Evolutionary conservation across 2,888 invertebrate species (phyloP).

Genomic region (Hyposoter dolosus): DNA sequence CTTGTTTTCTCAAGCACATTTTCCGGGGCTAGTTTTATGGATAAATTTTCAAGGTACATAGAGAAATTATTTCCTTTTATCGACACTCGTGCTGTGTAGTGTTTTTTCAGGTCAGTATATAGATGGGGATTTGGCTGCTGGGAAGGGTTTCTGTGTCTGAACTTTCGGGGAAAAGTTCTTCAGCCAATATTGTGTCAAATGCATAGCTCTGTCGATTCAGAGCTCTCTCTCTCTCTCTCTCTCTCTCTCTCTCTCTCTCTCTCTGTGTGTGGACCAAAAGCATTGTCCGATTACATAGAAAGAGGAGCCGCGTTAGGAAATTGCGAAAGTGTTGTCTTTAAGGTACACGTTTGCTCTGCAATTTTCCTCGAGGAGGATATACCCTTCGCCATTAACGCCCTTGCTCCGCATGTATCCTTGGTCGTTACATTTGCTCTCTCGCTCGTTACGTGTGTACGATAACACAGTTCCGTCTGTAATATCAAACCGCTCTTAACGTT

Average conservation of each 20-base stretch:
- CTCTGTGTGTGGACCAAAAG: not conserved
- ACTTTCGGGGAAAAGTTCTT: slow-evolving; percentile 51
- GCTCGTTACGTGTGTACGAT: slow-evolving; percentile 32
- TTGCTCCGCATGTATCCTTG: slow-evolving; percentile 17
- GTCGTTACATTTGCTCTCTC: slow-evolving; percentile 31
- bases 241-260: not conserved
- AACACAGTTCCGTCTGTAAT: slow-evolving; percentile 45
- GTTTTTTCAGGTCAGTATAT: slow-evolving; percentile 54
- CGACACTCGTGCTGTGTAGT: slow-evolving; percentile 59
- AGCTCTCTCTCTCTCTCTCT: slow-evolving; percentile 1
- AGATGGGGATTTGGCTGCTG: slow-evolving; percentile 3
- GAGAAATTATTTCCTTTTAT: slow-evolving; percentile 58
- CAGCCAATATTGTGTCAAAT: slow-evolving; percentile 47
- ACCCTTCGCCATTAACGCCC: slow-evolving; percentile 29
- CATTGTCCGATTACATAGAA: slow-evolving; percentile 48
- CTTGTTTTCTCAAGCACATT: too few species aligned
- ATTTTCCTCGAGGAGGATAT: slow-evolving; percentile 42
- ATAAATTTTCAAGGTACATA: not conserved
- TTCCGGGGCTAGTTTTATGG: too few species aligned
- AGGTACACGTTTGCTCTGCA: slow-evolving; percentile 50
- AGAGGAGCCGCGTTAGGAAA: not conserved
- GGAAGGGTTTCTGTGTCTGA: not conserved
- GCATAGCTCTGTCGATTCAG: slow-evolving; percentile 23
- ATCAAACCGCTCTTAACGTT: slow-evolving; percentile 27
- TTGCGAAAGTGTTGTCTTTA: slow-evolving; percentile 44